Evolutionary conservation across 1,140 invertebrate genomes (phyloP).

Genomic region (Drosophila sproati): DNA sequence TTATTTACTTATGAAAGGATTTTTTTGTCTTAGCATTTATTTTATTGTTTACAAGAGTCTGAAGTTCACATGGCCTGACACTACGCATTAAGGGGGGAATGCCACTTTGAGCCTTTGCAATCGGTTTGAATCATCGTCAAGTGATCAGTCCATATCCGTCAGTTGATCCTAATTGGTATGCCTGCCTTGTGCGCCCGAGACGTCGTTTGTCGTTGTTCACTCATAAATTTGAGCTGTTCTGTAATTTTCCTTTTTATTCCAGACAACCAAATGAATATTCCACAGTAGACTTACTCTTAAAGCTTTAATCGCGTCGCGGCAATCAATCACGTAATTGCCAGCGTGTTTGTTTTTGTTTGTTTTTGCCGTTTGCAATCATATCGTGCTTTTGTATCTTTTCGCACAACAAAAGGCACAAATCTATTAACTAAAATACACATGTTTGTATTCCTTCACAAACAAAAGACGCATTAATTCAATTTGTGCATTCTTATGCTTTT

Average conservation of each 20-base stretch:
- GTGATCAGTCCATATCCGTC: constrained; percentile 53
- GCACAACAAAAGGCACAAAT: constrained; percentile 50
- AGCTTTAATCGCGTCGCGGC: constrained; percentile 58
- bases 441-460: constrained; percentile 27
- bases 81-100: neutral
- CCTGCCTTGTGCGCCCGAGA: constrained; percentile 64
- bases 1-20: constrained; percentile 2
- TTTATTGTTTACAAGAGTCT: neutral
- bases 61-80: neutral
- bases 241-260: constrained; percentile 69
- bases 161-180: constrained; percentile 67
- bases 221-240: constrained; percentile 72
- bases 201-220: constrained; percentile 71
- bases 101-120: neutral
- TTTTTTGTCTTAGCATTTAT: neutral
- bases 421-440: constrained; percentile 52
- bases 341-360: constrained; percentile 53
- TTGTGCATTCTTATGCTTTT: constrained; percentile 19
- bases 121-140: constrained; percentile 27
- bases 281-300: constrained; percentile 39
- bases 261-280: constrained; percentile 4
- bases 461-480: constrained; percentile 73
- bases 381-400: constrained; percentile 69
- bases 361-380: constrained; percentile 65
- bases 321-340: constrained; percentile 79